Conservation (phyloP, 2,888 invertebrate genomes). For the Stramonita haemastoma region DNA sequence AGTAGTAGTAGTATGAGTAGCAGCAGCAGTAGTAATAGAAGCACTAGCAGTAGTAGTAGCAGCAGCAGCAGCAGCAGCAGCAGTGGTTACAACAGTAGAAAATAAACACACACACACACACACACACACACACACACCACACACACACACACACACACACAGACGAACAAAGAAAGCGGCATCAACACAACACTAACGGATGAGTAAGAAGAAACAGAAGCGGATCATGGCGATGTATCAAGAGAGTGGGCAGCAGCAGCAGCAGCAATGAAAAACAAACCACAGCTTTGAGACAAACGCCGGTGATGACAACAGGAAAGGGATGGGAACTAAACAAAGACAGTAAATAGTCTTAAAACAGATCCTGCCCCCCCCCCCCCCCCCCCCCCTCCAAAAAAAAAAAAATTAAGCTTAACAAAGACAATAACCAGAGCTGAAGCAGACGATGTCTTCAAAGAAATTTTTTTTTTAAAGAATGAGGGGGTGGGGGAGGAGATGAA, state of each 20-base stretch:
- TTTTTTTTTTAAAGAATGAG: no score
- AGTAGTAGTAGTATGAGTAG: no score
- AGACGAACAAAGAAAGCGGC: neutral
- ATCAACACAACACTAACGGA: neutral
- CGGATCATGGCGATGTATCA: neutral
- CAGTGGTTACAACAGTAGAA: no score
- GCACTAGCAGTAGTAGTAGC: no score
- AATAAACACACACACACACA: no score
- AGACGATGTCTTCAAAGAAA: no score
- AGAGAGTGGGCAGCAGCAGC: neutral
- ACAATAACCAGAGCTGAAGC: no score
- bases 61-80: no score
- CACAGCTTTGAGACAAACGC: neutral
- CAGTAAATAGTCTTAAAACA: neutral
- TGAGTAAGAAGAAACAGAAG: neutral
- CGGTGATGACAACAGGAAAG: neutral
- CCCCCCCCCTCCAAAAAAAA: no score
- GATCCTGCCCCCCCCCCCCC: no score
- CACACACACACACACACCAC: conserved; percentile 9
- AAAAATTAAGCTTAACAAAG: no score
- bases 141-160: conserved; percentile 2
- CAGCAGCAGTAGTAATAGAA: no score
- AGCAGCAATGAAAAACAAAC: neutral
- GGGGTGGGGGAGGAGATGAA: neutral
- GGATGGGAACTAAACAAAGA: neutral